Base-by-base conservation (phyloP, 2,888 invertebrate genomes). In the Seira musarum region DNA sequence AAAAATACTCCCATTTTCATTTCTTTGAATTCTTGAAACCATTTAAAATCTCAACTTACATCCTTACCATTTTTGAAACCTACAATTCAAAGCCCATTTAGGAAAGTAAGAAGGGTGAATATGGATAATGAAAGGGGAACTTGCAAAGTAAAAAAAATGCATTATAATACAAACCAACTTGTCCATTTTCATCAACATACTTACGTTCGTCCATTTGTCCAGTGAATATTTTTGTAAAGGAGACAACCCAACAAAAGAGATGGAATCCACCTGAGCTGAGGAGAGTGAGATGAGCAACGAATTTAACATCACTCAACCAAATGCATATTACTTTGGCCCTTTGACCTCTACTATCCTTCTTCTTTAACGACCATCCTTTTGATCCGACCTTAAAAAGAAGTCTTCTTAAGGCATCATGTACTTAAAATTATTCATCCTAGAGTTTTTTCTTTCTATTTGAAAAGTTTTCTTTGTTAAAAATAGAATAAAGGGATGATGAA, bases 61-160 rank as follows among this genome's bases (percentile, higher is more conserved):
- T 25, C 24, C 24, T 25, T 24, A 25, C 64, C 64, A 13, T 64
- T 24, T 64, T 24, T 64, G 22, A 72, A 71, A 71, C 73, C 65
- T 19, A 63, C 69, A 80, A 80, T 80, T 72, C 72, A 80, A 80
- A 74, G 35, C 68, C 72, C 79, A 79, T 79, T 79, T 79, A 73
- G 63, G 30, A 64, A 72, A 53, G 53, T 53, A 17, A 8, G 53
- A 71, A 35, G 22, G 40, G 61, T 46, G 53, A 22, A 25, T 68
- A 68, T 53, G 53, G 53, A 57, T 61, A 40, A n/a, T 24, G 30
- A 53, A 22, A n/a, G 30, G 49, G 72, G 72, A 67, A 53, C 13
- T 17, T 15, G 2, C 8, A 30, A 53, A 53, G 6, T 53, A 8
- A 17, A 13, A 13, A 53, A 53, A 53, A 53, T 53, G 53, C 53